phyloP scores from a whole-genome alignment of 2,888 invertebrate genomes.

The Ornithoptera priamus region DNA sequence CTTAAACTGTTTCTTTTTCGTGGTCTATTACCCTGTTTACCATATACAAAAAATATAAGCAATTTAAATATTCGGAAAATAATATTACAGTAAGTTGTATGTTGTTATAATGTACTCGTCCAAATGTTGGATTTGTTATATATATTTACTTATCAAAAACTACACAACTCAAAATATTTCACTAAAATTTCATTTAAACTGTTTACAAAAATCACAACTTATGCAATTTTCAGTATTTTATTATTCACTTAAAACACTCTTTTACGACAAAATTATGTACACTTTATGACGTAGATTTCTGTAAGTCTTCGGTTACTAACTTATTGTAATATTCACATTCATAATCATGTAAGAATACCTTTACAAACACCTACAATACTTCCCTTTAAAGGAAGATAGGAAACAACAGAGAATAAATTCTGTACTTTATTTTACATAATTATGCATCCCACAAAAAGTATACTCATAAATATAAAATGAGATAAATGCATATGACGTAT shows the following conservation, averaged over 20 bases:
- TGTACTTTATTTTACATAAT: not conserved
- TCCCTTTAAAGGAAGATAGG: slow-evolving; percentile 43
- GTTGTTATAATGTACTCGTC: slow-evolving; percentile 56
- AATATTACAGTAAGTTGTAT: slow-evolving; percentile 8
- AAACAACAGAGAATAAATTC: slow-evolving; percentile 28
- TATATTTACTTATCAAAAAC: slow-evolving; percentile 79
- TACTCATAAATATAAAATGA: not conserved
- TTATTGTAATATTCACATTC: slow-evolving; percentile 75
- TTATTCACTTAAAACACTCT: slow-evolving; percentile 56
- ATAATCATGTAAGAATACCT: slow-evolving; percentile 52
- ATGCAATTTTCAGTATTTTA: slow-evolving; percentile 52
- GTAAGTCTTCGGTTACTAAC: slow-evolving; percentile 65
- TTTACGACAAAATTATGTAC: slow-evolving; percentile 62
- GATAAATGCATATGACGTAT: not conserved
- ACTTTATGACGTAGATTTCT: slow-evolving; percentile 49
- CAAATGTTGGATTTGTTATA: slow-evolving; percentile 52
- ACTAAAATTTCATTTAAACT: slow-evolving; percentile 51
- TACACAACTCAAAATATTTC: slow-evolving; percentile 68
- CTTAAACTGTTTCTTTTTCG: slow-evolving; percentile 34
- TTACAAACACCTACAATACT: slow-evolving; percentile 59
- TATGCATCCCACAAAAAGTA: not conserved
- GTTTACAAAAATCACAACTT: slow-evolving; percentile 75
- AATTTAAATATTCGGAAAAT: slow-evolving; percentile 21
- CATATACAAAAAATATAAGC: slow-evolving; percentile 41
- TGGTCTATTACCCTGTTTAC: slow-evolving; percentile 73